Conservation (phyloP, 2,797 vertebrate genomes). For the Takifugu rubripes region DNA sequence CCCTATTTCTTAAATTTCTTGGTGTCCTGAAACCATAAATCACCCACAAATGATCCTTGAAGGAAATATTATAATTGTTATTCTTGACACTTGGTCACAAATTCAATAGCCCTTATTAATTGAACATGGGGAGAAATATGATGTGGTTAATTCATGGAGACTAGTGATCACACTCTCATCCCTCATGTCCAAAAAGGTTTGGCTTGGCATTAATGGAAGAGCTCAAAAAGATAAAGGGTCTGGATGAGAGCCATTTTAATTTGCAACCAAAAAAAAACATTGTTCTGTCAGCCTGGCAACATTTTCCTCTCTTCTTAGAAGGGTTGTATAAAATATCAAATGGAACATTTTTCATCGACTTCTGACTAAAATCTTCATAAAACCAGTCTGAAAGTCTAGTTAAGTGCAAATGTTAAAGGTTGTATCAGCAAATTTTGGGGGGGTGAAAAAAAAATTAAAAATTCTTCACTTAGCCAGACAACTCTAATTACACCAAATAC, state of each 20-base stretch:
- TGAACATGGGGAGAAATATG: slow-evolving; percentile 75
- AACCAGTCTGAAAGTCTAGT: too few relatives aligned
- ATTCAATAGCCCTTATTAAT: slow-evolving; percentile 78
- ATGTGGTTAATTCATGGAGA: slow-evolving; percentile 67
- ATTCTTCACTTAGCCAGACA: too few relatives aligned
- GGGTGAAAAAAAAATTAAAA: too few relatives aligned
- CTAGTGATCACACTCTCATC: slow-evolving; percentile 53
- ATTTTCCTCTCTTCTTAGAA: slow-evolving; percentile 10
- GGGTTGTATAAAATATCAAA: background rate
- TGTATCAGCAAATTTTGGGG: too few relatives aligned
- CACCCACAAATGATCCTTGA: slow-evolving; percentile 72
- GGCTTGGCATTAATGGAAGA: slow-evolving; percentile 56
- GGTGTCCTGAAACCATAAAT: slow-evolving; percentile 71
- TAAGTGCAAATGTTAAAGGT: too few relatives aligned
- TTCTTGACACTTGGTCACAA: slow-evolving; percentile 74
- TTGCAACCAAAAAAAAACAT: slow-evolving; percentile 13
- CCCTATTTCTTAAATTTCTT: slow-evolving; percentile 66
- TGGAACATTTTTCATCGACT: too few relatives aligned
- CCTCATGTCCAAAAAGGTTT: slow-evolving; percentile 55
- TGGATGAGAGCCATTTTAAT: slow-evolving; percentile 41
- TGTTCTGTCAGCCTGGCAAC: slow-evolving; percentile 13
- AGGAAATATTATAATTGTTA: slow-evolving; percentile 78
- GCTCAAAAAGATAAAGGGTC: slow-evolving; percentile 35
- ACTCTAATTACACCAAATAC: too few relatives aligned
- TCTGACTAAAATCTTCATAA: too few relatives aligned